Percentiles rank a stretch among this genome's conserved stretches.
These are phyloP conservation scores for Andrena cerasifolii DNA, from an alignment of 1,140 invertebrate genomes.

Conservation along the genomic window DNA sequence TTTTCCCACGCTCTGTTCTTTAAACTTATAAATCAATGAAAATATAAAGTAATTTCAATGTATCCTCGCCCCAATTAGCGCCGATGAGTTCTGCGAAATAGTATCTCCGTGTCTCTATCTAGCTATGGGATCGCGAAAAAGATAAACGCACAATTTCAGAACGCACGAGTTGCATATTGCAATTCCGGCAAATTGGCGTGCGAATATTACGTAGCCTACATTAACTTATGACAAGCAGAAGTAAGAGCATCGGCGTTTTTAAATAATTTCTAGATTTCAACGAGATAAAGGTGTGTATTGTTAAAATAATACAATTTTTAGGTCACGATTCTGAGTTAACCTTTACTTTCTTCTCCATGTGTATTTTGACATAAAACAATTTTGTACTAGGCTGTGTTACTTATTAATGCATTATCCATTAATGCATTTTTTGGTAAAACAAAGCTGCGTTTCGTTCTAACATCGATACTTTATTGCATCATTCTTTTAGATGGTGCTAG, in stretches of 20 bases:
- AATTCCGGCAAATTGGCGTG: not conserved
- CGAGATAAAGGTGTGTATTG: constrained; percentile 7
- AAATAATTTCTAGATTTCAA: not conserved
- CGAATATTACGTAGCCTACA: not conserved
- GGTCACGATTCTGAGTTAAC: not conserved
- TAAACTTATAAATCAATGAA: too few relatives aligned
- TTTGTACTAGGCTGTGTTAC: not conserved
- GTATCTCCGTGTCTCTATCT: not conserved
- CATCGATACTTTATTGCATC: constrained; percentile 22
- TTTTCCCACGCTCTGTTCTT: not conserved
- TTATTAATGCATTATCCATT: not conserved
- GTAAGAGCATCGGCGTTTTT: not conserved
- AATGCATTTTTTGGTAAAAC: not conserved
- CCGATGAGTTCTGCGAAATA: too few relatives aligned
- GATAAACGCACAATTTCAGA: not conserved
- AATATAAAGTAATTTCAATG: not conserved
- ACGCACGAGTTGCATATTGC: not conserved
- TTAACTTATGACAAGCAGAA: not conserved
- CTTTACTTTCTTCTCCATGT: not conserved
- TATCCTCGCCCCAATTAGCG: too few relatives aligned
- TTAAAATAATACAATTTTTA: not conserved
- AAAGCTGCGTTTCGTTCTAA: not conserved
- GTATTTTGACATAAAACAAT: not conserved
- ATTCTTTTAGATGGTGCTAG: constrained; percentile 64
- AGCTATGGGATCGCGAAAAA: not conserved